A percentile compares a stretch with the other conserved stretches of the same genome.
Evolutionary conservation across 2,113 vertebrate species (phyloP).

Genomic region (Gnathonemus longibarbis): DNA sequence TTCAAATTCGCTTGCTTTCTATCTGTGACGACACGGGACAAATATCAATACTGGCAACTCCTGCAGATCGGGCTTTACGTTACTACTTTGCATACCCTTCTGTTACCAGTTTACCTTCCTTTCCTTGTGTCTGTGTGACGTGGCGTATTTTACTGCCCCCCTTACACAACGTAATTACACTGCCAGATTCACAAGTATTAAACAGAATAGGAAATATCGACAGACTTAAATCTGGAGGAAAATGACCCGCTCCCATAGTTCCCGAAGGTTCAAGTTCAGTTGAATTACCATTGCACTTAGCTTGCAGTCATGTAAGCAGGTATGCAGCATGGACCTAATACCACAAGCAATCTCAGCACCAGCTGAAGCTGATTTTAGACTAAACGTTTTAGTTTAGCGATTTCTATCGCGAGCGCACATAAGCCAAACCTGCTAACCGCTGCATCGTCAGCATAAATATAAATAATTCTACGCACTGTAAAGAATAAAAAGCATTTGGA

Average conservation of each 20-base stretch:
- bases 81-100: neutral
- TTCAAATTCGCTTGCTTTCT: constrained; percentile 1
- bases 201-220: neutral
- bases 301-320: neutral
- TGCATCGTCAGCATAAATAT: neutral
- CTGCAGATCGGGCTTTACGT: neutral
- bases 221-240: neutral
- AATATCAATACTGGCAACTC: constrained; percentile 7
- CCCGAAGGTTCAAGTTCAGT: constrained; percentile 7
- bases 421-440: neutral
- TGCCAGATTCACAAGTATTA: neutral
- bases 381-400: neutral
- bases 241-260: neutral
- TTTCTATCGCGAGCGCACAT: neutral
- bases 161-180: neutral
- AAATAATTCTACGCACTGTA: neutral
- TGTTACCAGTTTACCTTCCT: neutral
- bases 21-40: constrained; percentile 19
- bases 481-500: neutral
- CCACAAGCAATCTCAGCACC: neutral
- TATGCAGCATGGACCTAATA: neutral
- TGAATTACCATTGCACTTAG: neutral
- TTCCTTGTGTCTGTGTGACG: neutral
- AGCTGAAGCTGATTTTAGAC: constrained; percentile 6
- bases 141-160: neutral